A percentile compares a stretch with the other conserved stretches of the same genome.
Evolutionary conservation across 2,797 vertebrate genomes (phyloP).

Genomic region (Moxostoma hubbsi): DNA sequence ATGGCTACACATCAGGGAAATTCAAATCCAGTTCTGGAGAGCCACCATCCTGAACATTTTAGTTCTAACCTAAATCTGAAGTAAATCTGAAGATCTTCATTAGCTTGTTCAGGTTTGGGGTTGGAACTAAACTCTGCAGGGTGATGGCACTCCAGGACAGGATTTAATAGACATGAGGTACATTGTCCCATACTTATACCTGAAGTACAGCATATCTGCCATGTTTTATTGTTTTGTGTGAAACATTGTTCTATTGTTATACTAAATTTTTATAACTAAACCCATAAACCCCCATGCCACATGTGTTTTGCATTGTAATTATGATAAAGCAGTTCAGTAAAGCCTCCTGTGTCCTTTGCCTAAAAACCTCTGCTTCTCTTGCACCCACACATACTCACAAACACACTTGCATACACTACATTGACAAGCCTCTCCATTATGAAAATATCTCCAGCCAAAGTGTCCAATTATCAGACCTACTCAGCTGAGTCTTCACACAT

Average conservation of each 20-base stretch:
- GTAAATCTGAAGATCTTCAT: too few relatives aligned
- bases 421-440: slow-evolving; percentile 60
- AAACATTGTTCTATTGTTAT: slow-evolving; percentile 16
- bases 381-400: slow-evolving; percentile 48
- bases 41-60: too few relatives aligned
- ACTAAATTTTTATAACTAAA: slow-evolving; percentile 20
- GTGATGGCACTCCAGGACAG: too few relatives aligned
- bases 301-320: slow-evolving; percentile 35
- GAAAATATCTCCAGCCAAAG: slow-evolving; percentile 64
- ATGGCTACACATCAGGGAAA: too few relatives aligned
- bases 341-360: slow-evolving; percentile 39
- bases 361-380: slow-evolving; percentile 30
- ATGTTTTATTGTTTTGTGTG: neutral
- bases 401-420: slow-evolving; percentile 48
- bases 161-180: too few relatives aligned
- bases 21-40: too few relatives aligned
- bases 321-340: slow-evolving; percentile 40
- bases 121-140: too few relatives aligned
- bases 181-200: neutral
- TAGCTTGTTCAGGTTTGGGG: too few relatives aligned
- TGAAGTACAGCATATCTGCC: neutral
- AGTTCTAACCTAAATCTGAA: too few relatives aligned
- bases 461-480: slow-evolving; percentile 65
- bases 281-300: neutral
- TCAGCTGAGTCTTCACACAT: slow-evolving; percentile 64